Conservation (phyloP, 2,797 vertebrate species). For the Lutjanus campechanus region DNA sequence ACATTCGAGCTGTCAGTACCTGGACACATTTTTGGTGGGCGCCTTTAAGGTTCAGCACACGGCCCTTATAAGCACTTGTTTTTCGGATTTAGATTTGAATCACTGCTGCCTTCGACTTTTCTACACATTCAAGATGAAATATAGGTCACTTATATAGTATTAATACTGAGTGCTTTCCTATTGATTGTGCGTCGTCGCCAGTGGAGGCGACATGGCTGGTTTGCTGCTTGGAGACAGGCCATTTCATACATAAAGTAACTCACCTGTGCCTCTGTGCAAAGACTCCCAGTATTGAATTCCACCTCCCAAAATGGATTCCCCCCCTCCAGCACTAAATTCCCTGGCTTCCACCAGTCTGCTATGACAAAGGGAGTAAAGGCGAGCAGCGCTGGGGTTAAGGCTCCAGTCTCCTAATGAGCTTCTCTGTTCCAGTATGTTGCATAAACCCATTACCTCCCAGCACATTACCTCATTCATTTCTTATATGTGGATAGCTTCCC, state of each 20-base stretch:
- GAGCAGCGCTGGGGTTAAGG: slow-evolving; percentile 85
- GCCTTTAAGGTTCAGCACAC: neutral
- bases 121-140: slow-evolving; percentile 44
- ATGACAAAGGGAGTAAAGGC: slow-evolving; percentile 71
- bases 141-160: slow-evolving; percentile 58
- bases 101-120: slow-evolving; percentile 10
- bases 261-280: slow-evolving; percentile 62
- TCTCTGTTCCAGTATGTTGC: slow-evolving; percentile 89
- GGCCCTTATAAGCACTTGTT: slow-evolving; percentile 5
- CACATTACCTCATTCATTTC: slow-evolving; percentile 94
- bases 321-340: slow-evolving; percentile 51
- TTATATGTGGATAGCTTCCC: slow-evolving; percentile 91
- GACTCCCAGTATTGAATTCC: slow-evolving; percentile 61
- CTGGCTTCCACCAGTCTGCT: slow-evolving; percentile 64
- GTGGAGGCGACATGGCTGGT: slow-evolving; percentile 49
- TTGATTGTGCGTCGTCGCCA: slow-evolving; percentile 58
- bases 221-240: slow-evolving; percentile 59
- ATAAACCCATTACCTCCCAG: slow-evolving; percentile 93
- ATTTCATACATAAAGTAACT: slow-evolving; percentile 71
- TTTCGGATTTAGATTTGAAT: slow-evolving; percentile 42
- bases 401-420: slow-evolving; percentile 85
- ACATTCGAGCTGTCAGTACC: neutral
- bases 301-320: slow-evolving; percentile 56
- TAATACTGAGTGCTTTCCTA: slow-evolving; percentile 67
- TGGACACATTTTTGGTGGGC: neutral